A percentile compares a stretch with the other conserved stretches of the same genome.
phyloP scores from a whole-genome alignment of 1,140 invertebrate genomes.

The Tetramorium parvispinum region DNA sequence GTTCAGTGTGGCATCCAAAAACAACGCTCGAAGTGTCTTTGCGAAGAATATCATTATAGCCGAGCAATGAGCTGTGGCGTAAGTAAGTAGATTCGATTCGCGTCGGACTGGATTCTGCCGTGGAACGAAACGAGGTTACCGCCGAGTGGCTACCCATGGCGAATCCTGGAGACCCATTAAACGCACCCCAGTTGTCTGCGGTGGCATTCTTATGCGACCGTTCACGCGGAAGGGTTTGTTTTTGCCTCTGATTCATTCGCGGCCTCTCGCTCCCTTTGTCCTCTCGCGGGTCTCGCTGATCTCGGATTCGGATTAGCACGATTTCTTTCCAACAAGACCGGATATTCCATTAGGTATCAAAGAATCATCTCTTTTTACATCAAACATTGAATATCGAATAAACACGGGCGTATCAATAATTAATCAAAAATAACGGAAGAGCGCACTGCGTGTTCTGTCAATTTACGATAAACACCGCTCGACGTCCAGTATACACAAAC shows the following conservation, averaged over 20 bases:
- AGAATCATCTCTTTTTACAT: background rate
- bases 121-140: conserved; percentile 78
- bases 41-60: conserved; percentile 62
- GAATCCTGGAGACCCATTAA: conserved; percentile 77
- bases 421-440: conserved; percentile 38
- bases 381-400: background rate
- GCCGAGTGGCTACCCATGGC: conserved; percentile 80
- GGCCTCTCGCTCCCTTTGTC: conserved; percentile 37
- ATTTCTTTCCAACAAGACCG: background rate
- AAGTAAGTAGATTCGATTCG: conserved; percentile 73
- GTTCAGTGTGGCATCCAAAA: background rate
- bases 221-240: conserved; percentile 67
- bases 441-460: background rate
- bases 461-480: conserved; percentile 10
- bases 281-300: conserved; percentile 23
- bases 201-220: conserved; percentile 59
- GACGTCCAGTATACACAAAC: background rate
- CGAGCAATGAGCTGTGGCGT: conserved; percentile 69
- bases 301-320: background rate
- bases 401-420: background rate
- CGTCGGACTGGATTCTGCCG: conserved; percentile 60
- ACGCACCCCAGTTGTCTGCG: conserved; percentile 64
- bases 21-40: background rate
- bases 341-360: background rate
- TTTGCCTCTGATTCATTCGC: conserved; percentile 68